Base-by-base conservation (phyloP, 2,797 vertebrate genomes). In the Aplochiton taeniatus region DNA sequence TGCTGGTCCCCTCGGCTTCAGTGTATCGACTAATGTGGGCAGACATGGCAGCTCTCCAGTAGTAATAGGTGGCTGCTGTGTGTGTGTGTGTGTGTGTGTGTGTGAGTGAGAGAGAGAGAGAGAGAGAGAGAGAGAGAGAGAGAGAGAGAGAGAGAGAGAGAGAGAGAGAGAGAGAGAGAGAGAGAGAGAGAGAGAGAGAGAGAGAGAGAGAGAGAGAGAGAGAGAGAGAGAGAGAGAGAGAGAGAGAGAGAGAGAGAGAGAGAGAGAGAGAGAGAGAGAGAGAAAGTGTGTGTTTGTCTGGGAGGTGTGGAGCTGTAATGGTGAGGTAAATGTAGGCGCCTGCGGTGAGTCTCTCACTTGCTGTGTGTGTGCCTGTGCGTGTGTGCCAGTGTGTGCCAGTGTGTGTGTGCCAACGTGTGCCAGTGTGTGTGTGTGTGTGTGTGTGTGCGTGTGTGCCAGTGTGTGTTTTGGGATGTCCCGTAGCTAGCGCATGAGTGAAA, bases 1-100 rank as follows among this genome's bases (percentile, higher is more conserved):
- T 17, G 31, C 31, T 31, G 31, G 50, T 70, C 65, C 76, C 70
- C 47, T 68, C 60, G n/a, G n/a, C n/a, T n/a, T n/a, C n/a, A n/a
- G n/a, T n/a, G n/a, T 78, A 80, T 77, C 71, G 75, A 87, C 76
- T 85, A 79, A 87, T 87, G 84, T 80, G 82, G 81, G 82, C 68
- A 81, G 73, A 83, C 73, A 31, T 85, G 87, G 84, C 75, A 74
- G 70, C 43, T 46, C 4, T 83, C 82, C 87, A 86, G 75, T 16
- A 62, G 77, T 71, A 66, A 73, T 31, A 3, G 31, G 2, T 31
- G 31, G 31, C 31, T 31, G 31, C 31, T 31, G 31, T 76, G 80
- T 64, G 60, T 81, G 54, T 51, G 0, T 62, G 69, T 58, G 65
- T 17, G 18, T 80, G 54, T 57, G 43, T 61, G 58, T 61, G 46